Evolutionary conservation across 2,113 vertebrate genomes (phyloP).

Genomic region (Bettongia penicillata): DNA sequence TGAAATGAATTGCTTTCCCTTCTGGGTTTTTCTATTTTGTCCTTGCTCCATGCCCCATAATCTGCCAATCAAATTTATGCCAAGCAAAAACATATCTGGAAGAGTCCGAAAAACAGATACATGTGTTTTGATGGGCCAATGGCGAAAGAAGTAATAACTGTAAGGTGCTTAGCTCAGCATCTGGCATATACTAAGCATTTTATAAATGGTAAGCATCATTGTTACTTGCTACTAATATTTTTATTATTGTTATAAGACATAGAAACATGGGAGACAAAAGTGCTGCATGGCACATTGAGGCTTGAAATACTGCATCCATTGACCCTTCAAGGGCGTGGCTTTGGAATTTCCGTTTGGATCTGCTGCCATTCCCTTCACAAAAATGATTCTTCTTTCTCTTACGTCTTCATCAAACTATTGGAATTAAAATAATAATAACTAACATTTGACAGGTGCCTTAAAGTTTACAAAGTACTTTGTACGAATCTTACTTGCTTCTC

Average conservation of each 20-base stretch:
- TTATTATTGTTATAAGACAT: not conserved
- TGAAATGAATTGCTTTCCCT: constrained; percentile 41
- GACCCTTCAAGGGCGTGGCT: constrained; percentile 52
- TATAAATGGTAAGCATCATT: not conserved
- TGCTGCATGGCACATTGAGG: constrained; percentile 59
- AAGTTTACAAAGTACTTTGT: not conserved
- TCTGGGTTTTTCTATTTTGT: not conserved
- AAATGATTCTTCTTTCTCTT: constrained; percentile 51
- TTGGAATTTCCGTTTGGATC: constrained; percentile 61
- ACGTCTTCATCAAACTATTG: not conserved
- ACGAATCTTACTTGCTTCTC: not conserved
- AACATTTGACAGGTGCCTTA: not conserved
- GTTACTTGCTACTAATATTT: not conserved
- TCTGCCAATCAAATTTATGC: constrained; percentile 38
- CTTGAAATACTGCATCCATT: constrained; percentile 57
- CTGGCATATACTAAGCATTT: not conserved
- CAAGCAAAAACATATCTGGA: constrained; percentile 52
- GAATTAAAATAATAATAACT: not conserved
- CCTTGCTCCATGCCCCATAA: constrained; percentile 34
- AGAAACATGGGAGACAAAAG: constrained; percentile 58
- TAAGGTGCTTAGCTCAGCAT: not conserved
- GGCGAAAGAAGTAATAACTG: constrained; percentile 48
- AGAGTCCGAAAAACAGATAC: not conserved
- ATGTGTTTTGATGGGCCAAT: constrained; percentile 53
- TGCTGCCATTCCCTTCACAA: constrained; percentile 56